Evolutionary conservation across 2,888 invertebrate genomes (phyloP), one percentile per base, ranked within the genome.

Genomic region (Lycocerus yunnanus): DNA sequence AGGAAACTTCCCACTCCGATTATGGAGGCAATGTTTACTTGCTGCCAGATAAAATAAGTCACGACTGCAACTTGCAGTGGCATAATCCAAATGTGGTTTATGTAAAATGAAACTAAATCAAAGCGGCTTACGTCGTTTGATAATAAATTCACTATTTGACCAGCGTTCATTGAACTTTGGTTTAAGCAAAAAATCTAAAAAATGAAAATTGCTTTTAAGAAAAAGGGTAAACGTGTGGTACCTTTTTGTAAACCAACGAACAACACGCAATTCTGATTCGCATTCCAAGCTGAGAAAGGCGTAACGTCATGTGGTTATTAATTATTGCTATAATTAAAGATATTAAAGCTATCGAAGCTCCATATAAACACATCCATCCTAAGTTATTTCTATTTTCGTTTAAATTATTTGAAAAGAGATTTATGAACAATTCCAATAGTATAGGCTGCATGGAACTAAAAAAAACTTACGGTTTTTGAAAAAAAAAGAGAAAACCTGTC

Each of bases 91-190:
- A 97, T 86, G 83, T 95, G 96, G 85, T 96, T 94, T 16, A 95
- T 87, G 84, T 95, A 95, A 69, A 95, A 88, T 15, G 93, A 90
- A 6, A 93, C 93, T 86, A 94, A 90, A 86, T 97, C 97, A 86
- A 97, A 96, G 74, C 96, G 91, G 82, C 94, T 95, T 78, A 98
- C 94, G 84, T 96, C 96, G 82, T 95, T 96, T 0, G 95, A 94
- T 87, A 96, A 88, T 70, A 96, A 86, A 84, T 96, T 96, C 65
- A 96, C 92, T 78, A 96, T 92, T 86, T 95, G 93, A 0, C 95
- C 95, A 80, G 93, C 85, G 2, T 43, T 43, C 43, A 43, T 43
- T 86, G 96, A 93, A 0, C 96, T 95, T 83, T 95, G 91, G 15
- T 16, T 60, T 15, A 15, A 60, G 60, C 13, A 15, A 60, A 60